Base-by-base conservation (phyloP, 2,797 vertebrate genomes). In the Chelonia mydas region DNA sequence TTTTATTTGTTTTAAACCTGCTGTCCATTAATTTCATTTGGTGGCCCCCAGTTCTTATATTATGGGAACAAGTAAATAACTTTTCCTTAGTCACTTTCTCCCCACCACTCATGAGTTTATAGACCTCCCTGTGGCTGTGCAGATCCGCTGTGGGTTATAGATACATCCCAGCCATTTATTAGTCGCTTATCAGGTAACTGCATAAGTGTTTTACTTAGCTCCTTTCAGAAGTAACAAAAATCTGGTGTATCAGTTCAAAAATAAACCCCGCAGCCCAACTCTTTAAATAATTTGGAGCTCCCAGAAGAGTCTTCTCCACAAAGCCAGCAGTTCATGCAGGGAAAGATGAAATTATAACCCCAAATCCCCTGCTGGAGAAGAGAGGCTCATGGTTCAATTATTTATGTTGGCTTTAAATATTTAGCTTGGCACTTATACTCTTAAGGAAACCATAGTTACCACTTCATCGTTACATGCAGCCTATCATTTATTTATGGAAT, bases 401-500 rank as follows among this genome's bases (percentile, higher is more conserved):
- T 97, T 97, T 78, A 97, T 61, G 45, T 33, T 5, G 27, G 31
- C 9, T 95, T 95, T 88, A 96, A 96, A 95, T 95, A 95, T 86
- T 95, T 54, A 95, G 55, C 53, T 91, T 82, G 83, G 88, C 90
- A 94, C 76, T 92, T 86, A 31, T 1, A 90, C 50, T 90, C 81
- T 86, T 93, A 95, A 96, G 78, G 91, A 96, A 97, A 94, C 81
- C 90, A 53, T 33, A 94, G 77, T 41, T 93, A 94, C 89, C 78
- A 87, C 87, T 92, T 82, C 85, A 86, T 95, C 94, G 79, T 85
- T 86, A 77, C 2, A 79, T 92, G 92, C n/a, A 93, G 84, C 5
- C 68, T 72, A 95, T 98, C 81, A 97, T 91, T 96, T 97, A 97
- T 97, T 97, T 88, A 96, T 88, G 55, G 91, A 80, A 95, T 98